These are phyloP conservation scores for Patella ulyssiponensis DNA, from an alignment of 2,888 invertebrate species.

Conservation along the genomic window DNA sequence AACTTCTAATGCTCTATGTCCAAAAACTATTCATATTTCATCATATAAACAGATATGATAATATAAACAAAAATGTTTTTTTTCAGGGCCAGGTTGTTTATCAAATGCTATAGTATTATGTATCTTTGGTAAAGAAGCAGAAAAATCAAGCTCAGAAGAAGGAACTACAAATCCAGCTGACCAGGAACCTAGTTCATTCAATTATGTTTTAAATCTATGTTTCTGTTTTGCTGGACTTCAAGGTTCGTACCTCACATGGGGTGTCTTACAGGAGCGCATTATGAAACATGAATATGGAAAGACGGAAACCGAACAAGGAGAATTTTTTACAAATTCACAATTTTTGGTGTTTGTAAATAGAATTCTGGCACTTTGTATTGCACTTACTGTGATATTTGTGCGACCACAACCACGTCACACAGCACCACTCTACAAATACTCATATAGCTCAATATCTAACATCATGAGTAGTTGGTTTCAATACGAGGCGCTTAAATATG, in stretches of 20 bases:
- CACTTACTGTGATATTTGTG: slow-evolving; percentile 51
- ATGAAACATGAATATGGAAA: slow-evolving; percentile 81
- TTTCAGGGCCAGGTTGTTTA: slow-evolving; percentile 60
- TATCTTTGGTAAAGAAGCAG: slow-evolving; percentile 63
- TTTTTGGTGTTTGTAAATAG: slow-evolving; percentile 97
- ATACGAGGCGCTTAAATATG: slow-evolving; percentile 98
- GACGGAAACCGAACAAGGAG: slow-evolving; percentile 60
- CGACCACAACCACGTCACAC: slow-evolving; percentile 75
- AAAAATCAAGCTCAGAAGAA: slow-evolving; percentile 59
- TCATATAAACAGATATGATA: too few relatives aligned
- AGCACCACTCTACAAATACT: slow-evolving; percentile 94
- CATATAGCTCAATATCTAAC: slow-evolving; percentile 95
- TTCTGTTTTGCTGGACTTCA: slow-evolving; percentile 92
- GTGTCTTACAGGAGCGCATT: slow-evolving; percentile 96
- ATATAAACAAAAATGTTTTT: not conserved
- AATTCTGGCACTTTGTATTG: slow-evolving; percentile 79
- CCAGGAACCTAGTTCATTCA: slow-evolving; percentile 33
- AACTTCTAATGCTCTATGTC: too few relatives aligned
- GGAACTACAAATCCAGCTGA: slow-evolving; percentile 43
- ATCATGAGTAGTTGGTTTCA: slow-evolving; percentile 99
- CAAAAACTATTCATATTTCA: too few relatives aligned
- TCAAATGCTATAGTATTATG: slow-evolving; percentile 58
- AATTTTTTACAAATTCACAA: slow-evolving; percentile 92
- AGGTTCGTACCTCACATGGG: slow-evolving; percentile 94
- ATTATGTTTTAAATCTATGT: slow-evolving; percentile 73